phyloP scores from a whole-genome alignment of 1,140 invertebrate species.

The Colletes latitarsis region DNA sequence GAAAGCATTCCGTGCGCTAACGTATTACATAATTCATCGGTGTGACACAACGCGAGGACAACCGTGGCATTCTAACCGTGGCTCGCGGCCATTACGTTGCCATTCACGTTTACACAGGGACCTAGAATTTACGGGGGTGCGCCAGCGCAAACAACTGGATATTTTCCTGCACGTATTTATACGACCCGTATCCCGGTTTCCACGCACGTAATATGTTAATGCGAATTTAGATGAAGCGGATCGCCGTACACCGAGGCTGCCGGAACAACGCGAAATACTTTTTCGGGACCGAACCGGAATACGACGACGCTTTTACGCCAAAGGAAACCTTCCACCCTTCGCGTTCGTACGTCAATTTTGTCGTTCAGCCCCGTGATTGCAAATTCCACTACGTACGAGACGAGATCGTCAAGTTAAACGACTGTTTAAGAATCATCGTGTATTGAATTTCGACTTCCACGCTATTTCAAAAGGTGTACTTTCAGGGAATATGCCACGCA shows the following conservation, averaged over 20 bases:
- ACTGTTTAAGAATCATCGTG: too few species aligned
- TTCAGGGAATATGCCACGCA: too few species aligned
- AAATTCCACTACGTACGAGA: too few species aligned
- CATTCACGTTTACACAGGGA: constrained; percentile 17
- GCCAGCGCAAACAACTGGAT: constrained; percentile 18
- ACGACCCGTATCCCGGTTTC: constrained; percentile 8
- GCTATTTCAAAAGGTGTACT: too few species aligned
- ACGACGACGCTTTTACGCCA: neutral
- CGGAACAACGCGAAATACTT: constrained; percentile 32
- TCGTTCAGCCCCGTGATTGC: too few species aligned
- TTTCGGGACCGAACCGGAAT: constrained; percentile 8
- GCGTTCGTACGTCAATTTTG: too few species aligned
- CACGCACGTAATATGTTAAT: constrained; percentile 45
- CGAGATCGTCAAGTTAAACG: too few species aligned
- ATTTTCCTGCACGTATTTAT: neutral
- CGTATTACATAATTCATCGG: neutral
- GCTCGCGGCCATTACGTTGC: constrained; percentile 15
- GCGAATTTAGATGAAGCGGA: constrained; percentile 18
- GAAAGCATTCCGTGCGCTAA: neutral
- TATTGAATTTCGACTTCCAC: too few species aligned
- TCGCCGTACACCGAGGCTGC: neutral
- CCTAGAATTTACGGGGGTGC: neutral
- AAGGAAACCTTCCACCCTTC: neutral
- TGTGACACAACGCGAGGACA: neutral
- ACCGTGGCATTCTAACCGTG: neutral